Evolutionary conservation across 2,113 vertebrate species (phyloP).

Genomic region (Ardeotis arabs): DNA sequence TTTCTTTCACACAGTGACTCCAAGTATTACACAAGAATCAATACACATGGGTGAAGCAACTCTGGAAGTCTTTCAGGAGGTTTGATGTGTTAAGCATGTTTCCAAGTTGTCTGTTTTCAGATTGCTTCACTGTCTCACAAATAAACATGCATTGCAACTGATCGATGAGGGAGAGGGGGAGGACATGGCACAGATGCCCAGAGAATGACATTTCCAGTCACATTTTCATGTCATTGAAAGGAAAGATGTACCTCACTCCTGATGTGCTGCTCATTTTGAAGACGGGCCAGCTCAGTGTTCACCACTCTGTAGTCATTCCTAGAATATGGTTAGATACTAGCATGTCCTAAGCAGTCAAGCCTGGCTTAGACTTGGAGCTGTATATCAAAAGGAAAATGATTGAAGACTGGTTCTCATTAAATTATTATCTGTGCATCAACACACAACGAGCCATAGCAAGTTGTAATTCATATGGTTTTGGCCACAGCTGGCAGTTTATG

Average conservation of each 20-base stretch:
- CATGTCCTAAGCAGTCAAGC: neutral
- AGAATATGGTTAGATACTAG: neutral
- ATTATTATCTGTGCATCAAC: neutral
- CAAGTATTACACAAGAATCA: neutral
- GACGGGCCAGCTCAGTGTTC: neutral
- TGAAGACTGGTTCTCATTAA: neutral
- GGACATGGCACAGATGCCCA: neutral
- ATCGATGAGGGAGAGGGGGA: neutral
- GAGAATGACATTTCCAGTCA: neutral
- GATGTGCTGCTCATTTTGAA: neutral
- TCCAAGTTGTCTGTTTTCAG: neutral
- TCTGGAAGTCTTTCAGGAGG: neutral
- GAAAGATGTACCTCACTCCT: neutral
- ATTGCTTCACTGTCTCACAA: neutral
- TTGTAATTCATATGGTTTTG: neutral
- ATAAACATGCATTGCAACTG: neutral
- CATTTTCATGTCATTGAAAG: neutral
- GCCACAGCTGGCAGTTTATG: neutral
- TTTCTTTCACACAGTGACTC: neutral
- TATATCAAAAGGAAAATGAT: slow-evolving; percentile 2
- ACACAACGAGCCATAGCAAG: neutral
- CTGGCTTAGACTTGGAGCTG: neutral
- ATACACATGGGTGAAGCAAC: neutral
- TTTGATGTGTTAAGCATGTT: neutral
- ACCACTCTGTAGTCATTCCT: neutral